phyloP scores from a whole-genome alignment of 1,140 invertebrate species.

The Orius insidiosus region DNA sequence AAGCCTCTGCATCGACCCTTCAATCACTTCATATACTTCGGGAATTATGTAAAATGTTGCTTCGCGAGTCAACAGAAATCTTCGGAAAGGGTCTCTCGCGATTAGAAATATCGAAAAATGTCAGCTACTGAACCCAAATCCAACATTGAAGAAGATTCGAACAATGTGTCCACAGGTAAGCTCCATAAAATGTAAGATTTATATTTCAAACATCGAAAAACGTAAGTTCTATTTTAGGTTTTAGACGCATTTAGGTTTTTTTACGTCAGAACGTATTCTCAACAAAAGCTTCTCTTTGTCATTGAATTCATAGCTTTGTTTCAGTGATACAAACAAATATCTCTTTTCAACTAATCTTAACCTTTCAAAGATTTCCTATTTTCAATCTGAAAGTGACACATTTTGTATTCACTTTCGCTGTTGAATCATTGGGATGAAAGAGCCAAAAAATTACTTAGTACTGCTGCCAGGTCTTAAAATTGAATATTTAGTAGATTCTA shows the following conservation, averaged over 20 bases:
- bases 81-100: neutral
- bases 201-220: neutral
- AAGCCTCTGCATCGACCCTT: too few species aligned
- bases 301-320: neutral
- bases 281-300: neutral
- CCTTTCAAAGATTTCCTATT: too few species aligned
- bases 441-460: too few species aligned
- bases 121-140: slow-evolving; percentile 9
- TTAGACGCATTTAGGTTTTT: neutral
- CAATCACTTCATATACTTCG: neutral
- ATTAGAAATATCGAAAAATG: slow-evolving; percentile 10
- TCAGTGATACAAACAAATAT: too few species aligned
- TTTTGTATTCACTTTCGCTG: too few species aligned
- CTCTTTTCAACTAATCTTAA: too few species aligned
- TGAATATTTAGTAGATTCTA: too few species aligned
- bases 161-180: slow-evolving; percentile 8
- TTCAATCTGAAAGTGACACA: too few species aligned
- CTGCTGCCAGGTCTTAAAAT: too few species aligned
- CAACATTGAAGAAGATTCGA: neutral
- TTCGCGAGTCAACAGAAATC: neutral
- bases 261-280: neutral
- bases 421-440: too few species aligned
- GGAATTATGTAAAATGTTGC: slow-evolving; percentile 14
- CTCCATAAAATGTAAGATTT: too few species aligned
- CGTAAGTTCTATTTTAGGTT: neutral